These are phyloP conservation scores for Gymnothorax javanicus DNA, from an alignment of 2,797 vertebrate genomes.

Conservation along the genomic window DNA sequence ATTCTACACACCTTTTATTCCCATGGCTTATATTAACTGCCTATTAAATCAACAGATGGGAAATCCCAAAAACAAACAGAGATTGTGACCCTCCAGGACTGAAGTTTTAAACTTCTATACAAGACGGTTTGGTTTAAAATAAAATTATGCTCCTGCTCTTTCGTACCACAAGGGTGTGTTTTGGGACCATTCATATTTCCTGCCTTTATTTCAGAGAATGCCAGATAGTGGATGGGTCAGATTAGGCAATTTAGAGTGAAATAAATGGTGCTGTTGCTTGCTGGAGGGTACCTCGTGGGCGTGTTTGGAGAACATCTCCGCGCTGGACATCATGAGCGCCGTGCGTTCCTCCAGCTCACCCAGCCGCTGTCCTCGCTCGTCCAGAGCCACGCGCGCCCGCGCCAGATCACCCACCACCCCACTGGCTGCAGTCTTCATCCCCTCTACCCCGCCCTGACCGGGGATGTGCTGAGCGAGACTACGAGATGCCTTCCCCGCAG, in stretches of 20 bases:
- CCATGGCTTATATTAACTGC: too few species aligned
- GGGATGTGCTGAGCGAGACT: conserved; percentile 97
- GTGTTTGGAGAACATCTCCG: conserved; percentile 93
- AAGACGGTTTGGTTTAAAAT: too few species aligned
- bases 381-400: conserved; percentile 87
- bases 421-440: conserved; percentile 86
- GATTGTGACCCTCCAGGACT: too few species aligned
- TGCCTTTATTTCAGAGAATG: too few species aligned
- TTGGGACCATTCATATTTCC: too few species aligned
- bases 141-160: too few species aligned
- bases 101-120: too few species aligned
- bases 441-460: conserved; percentile 85
- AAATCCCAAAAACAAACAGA: too few species aligned
- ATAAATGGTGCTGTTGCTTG: neutral
- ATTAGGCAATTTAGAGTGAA: neutral
- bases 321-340: conserved; percentile 93
- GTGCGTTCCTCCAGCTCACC: conserved; percentile 95
- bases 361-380: conserved; percentile 92
- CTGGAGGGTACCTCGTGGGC: conserved; percentile 85
- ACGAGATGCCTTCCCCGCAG: conserved; percentile 91
- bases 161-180: too few species aligned
- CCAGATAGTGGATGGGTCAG: neutral
- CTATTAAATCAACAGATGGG: too few species aligned
- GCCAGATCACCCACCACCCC: conserved; percentile 90
- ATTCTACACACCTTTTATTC: too few species aligned